Base-by-base conservation (phyloP, 2,888 invertebrate species). In the Eudasyphora cyanicolor region DNA sequence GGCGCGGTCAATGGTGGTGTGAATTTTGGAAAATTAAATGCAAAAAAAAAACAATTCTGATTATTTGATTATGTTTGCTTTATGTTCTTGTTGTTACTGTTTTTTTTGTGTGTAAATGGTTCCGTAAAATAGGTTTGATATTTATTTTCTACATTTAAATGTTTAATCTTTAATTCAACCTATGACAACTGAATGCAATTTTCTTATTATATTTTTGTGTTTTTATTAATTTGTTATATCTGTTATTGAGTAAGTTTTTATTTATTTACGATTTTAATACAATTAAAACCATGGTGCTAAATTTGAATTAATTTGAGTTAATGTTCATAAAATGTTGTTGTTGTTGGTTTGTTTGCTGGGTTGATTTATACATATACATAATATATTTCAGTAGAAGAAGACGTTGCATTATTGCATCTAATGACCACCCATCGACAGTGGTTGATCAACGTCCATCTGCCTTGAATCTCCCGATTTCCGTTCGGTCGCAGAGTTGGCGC, bases 331-430 rank as follows among this genome's bases (percentile, higher is more conserved):
- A 73, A 74, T 62, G 54, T 62, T 74, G 32, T 38, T 74, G 76
- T 38, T 45, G 12, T 35, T 49, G 57, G 60, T 4, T 24, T 57
- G 24, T 71, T 32, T 76, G 19, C 54, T 67, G 57, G 32, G 49
- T 54, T 67, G 24, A 42, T 21, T 73, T 84, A 38, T 88, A 87
- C 86, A 88, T 84, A 75, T 79, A 85, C 74, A 84, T 86, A 51
- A 75, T 79, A 85, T 73, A 84, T 86, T 45, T 88, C 86, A 88
- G 85, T 79, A 85, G 85, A 81, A 74, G 82, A 84, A 17, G 24
- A 24, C 32, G 51, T 12, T n/a, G 62, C 21, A 19, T 21, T 1
- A 62, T 62, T 45, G 54, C 64, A 70, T 85, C 82, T 75, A 82
- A 82, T 82, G 57, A 42, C 1, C 54, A 42, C 35, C 14, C 62